These are phyloP conservation scores for Saturnia japonica DNA, from an alignment of 2,888 invertebrate genomes.

Conservation along the genomic window DNA sequence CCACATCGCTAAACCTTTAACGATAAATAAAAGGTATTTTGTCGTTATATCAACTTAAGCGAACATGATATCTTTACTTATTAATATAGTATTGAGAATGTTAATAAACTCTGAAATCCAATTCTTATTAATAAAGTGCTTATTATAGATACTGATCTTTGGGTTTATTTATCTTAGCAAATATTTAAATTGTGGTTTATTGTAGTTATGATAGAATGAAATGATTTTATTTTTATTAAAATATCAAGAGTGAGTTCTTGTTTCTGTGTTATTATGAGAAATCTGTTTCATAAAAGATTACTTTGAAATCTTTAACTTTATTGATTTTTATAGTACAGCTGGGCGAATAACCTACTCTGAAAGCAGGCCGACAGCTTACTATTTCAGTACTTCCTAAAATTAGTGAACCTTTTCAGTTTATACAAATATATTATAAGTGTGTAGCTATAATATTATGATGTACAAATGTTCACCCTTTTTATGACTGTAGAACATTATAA, in stretches of 20 bases:
- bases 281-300: not conserved
- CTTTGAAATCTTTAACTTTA: not conserved
- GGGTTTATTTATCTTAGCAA: not conserved
- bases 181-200: not conserved
- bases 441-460: not conserved
- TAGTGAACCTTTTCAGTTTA: no score
- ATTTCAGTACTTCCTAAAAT: no score
- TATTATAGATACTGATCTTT: not conserved
- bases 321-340: not conserved
- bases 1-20: not conserved
- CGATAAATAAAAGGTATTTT: not conserved
- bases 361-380: no score
- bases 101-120: not conserved
- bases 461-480: not conserved
- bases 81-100: not conserved
- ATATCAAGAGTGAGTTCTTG: not conserved
- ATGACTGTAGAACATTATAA: not conserved
- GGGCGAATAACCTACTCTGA: no score
- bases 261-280: not conserved
- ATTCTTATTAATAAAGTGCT: not conserved
- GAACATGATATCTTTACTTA: not conserved
- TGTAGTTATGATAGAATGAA: not conserved
- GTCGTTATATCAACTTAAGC: not conserved
- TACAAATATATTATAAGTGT: no score
- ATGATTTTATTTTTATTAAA: not conserved